Base-by-base conservation (phyloP, 2,797 vertebrate species). In the Muraenolepis orangiensis region DNA sequence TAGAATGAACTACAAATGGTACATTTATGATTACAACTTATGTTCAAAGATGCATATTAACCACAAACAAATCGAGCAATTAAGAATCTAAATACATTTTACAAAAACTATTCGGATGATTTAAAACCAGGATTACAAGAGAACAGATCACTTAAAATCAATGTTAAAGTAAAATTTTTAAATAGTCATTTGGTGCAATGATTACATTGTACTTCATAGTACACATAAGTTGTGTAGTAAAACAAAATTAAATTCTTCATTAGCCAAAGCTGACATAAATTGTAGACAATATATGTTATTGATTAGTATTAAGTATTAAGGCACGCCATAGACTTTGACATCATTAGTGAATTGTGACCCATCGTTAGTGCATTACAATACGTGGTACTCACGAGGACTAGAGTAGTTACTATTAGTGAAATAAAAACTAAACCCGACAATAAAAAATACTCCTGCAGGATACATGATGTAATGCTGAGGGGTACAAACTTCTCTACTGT, bases 401-500 rank as follows among this genome's bases (percentile, higher is more conserved):
- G 23, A 61, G 57, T 61, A 26, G 23, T 23, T 61, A 26, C 23
- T 61, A 34, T 34, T 34, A 57, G 57, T 26, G 29, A 42, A 28
- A 31, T 31, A 46, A 42, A 67, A 28, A 42, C 11, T 20, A 13
- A 46, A 31, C 10, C 16, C 13, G n/a, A 40, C 32, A 29, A 42
- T 12, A 28, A 72, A 36, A 74, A 73, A 29, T 32, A 18, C 6
- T 67, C 30, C 20, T 12, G 57, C 23, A 12, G 57, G 16, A n/a
- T 57, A 57, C 5, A 57, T 23, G 2, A 46, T 71, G 78, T 72
- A 87, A 76, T 80, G 78, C 81, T 72, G 5, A 68, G 8, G 7
- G 6, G 10, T 71, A 78, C 68, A 66, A 77, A 26, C 71, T 73
- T 10, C 16, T 80, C 73, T 84, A 84, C 82, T 77, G 74, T 77